Evolutionary conservation across 2,113 vertebrate species (phyloP).

Genomic region (Poeciliopsis occidentalis): DNA sequence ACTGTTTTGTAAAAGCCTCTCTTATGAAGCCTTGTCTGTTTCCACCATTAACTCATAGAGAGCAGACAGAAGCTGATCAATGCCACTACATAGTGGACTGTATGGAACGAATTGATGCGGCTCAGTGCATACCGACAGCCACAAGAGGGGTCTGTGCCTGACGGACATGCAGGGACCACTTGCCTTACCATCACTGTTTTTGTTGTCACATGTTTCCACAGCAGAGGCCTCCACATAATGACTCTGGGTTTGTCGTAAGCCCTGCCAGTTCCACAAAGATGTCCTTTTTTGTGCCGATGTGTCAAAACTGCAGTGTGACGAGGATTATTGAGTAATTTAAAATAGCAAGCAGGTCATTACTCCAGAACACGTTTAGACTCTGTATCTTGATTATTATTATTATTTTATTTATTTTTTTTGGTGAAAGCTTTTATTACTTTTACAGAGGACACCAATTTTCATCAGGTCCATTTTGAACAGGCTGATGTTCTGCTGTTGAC

Average conservation of each 20-base stretch:
- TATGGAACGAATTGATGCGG: not conserved
- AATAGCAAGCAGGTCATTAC: no score
- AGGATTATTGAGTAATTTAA: not conserved
- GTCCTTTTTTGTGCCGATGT: not conserved
- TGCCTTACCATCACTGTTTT: not conserved
- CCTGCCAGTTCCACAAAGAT: not conserved
- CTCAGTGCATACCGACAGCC: not conserved
- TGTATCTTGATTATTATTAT: not conserved
- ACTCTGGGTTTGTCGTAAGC: not conserved
- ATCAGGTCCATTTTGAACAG: not conserved
- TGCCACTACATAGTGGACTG: not conserved
- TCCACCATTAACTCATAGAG: no score
- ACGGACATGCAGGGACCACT: not conserved
- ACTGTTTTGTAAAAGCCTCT: no score
- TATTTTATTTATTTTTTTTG: no score
- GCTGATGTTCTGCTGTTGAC: not conserved
- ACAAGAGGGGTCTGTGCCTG: not conserved
- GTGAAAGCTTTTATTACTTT: not conserved
- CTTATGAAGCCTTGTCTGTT: no score
- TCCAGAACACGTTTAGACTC: not conserved
- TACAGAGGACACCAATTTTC: not conserved
- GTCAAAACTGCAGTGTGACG: not conserved
- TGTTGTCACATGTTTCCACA: not conserved
- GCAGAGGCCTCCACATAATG: not conserved
- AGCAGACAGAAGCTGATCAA: no score